phyloP scores from a whole-genome alignment of 1,140 invertebrate species.

The Diorhabda sublineata region DNA sequence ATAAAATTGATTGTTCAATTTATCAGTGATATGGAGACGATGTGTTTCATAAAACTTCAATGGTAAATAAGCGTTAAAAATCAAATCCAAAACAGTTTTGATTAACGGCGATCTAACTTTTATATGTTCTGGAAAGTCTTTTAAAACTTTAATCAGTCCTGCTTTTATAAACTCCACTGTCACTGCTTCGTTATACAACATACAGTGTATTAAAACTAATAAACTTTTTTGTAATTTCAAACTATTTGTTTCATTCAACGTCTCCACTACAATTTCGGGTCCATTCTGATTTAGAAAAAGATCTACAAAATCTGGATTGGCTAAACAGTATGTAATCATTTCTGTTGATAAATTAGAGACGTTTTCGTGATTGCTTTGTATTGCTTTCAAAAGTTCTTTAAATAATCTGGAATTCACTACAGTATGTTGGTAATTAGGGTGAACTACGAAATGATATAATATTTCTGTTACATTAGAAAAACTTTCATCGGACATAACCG shows the following conservation, averaged over 20 bases:
- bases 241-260: constrained; percentile 23
- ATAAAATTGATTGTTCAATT: constrained; percentile 37
- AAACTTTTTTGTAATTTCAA: constrained; percentile 28
- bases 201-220: constrained; percentile 33
- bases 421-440: constrained; percentile 26
- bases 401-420: constrained; percentile 26
- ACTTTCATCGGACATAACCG: constrained; percentile 19
- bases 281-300: constrained; percentile 32
- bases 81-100: constrained; percentile 25
- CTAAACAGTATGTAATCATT: constrained; percentile 27
- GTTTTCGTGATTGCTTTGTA: constrained; percentile 16
- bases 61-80: constrained; percentile 34
- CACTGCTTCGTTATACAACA: constrained; percentile 31
- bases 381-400: constrained; percentile 24
- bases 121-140: constrained; percentile 23
- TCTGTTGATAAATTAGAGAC: constrained; percentile 26
- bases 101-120: constrained; percentile 28
- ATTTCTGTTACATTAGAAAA: constrained; percentile 31
- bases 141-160: constrained; percentile 28
- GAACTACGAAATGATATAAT: constrained; percentile 25
- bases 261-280: constrained; percentile 23
- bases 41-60: constrained; percentile 38
- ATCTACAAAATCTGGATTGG: constrained; percentile 25
- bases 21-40: constrained; percentile 35
- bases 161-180: constrained; percentile 25